These are phyloP conservation scores for Tauraco erythrolophus DNA, from an alignment of 2,113 vertebrate species.

Conservation along the genomic window DNA sequence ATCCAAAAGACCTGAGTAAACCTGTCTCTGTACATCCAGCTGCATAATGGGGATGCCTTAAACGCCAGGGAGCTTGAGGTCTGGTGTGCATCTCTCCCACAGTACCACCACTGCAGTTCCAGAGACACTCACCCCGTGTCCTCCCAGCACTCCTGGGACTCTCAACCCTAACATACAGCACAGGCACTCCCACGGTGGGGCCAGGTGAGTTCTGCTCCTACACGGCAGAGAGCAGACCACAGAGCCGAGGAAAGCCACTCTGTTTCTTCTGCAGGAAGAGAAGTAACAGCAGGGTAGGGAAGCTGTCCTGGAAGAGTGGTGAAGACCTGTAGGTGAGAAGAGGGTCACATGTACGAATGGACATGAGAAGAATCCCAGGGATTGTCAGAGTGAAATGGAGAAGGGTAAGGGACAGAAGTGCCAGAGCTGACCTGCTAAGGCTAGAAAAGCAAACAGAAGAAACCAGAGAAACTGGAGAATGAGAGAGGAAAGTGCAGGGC, in stretches of 20 bases:
- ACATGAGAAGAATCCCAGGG: neutral
- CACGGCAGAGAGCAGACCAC: neutral
- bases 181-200: neutral
- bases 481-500: neutral
- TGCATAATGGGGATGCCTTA: neutral
- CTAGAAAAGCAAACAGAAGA: neutral
- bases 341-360: rapidly evolving
- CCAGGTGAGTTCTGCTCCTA: neutral
- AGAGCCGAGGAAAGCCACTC: neutral
- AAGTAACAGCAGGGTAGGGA: rapidly evolving
- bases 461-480: neutral
- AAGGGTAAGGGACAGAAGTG: neutral
- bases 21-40: neutral
- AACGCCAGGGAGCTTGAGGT: neutral
- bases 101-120: neutral
- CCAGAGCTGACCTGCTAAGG: neutral
- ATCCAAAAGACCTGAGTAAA: neutral
- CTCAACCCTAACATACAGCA: neutral
- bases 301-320: neutral
- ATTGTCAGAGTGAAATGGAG: neutral
- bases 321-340: neutral
- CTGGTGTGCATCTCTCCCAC: neutral
- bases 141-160: neutral
- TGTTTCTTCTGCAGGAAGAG: neutral
- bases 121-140: neutral